Percentiles rank a stretch among this genome's conserved stretches.
Conservation (phyloP, 2,113 vertebrate genomes). For the Desmodus rotundus region DNA sequence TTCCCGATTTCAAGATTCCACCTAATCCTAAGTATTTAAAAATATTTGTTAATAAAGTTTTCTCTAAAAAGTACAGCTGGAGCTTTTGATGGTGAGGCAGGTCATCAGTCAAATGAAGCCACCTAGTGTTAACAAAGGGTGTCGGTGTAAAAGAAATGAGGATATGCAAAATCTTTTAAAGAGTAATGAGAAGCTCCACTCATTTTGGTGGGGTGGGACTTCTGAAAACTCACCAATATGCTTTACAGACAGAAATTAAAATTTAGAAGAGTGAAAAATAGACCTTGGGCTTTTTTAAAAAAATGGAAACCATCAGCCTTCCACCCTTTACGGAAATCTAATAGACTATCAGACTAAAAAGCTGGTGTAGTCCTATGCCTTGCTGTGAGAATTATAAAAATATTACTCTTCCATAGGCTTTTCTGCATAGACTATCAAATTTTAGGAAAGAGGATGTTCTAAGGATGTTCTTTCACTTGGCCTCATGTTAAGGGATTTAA, state of each 20-base stretch:
- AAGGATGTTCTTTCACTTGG: neutral
- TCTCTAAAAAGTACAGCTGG: neutral
- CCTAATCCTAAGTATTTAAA: conserved; percentile 89
- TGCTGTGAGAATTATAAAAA: neutral
- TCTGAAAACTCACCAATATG: neutral
- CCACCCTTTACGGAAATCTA: neutral
- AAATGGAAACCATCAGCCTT: neutral
- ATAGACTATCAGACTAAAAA: neutral
- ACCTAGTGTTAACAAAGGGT: neutral
- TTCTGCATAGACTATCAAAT: neutral
- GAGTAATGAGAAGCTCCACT: neutral
- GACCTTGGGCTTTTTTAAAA: neutral
- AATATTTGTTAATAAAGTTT: conserved; percentile 31
- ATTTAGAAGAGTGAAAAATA: neutral
- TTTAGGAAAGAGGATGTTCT: neutral
- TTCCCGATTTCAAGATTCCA: conserved; percentile 95
- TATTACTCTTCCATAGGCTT: neutral
- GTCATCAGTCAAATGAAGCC: neutral
- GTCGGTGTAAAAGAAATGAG: neutral
- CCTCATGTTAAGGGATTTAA: neutral
- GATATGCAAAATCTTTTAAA: neutral
- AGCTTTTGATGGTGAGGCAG: neutral
- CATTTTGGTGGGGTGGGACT: neutral
- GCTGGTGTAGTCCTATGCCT: neutral
- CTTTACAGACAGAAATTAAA: neutral